A percentile compares a stretch with the other conserved stretches of the same genome.
phyloP scores from a whole-genome alignment of 2,113 vertebrate genomes.

The Thamnophis sirtalis region DNA sequence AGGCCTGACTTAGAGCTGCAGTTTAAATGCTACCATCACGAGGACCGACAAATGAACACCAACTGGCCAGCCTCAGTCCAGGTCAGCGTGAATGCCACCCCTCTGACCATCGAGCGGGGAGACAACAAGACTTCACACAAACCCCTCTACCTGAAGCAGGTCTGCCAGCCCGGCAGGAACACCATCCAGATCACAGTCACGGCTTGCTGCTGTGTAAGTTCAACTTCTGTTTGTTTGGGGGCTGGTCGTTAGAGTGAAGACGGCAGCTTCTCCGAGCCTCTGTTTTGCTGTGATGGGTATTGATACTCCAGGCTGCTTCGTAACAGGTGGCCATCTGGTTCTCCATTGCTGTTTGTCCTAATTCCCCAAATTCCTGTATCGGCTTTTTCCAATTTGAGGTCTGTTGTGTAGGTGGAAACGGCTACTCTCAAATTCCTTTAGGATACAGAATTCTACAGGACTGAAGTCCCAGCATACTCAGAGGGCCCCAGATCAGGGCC shows the following conservation, averaged over 20 bases:
- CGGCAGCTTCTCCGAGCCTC: not conserved
- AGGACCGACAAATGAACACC: slow-evolving; percentile 95
- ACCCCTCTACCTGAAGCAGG: slow-evolving; percentile 90
- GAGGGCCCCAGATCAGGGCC: not conserved
- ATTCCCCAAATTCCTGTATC: not conserved
- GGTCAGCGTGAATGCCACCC: slow-evolving; percentile 92
- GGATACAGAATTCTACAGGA: not conserved
- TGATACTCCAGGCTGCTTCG: not conserved
- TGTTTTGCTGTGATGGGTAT: not conserved
- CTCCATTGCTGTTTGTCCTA: not conserved
- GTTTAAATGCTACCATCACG: slow-evolving; percentile 96
- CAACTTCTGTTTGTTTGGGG: accelerated
- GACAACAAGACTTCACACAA: slow-evolving; percentile 98
- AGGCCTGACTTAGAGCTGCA: slow-evolving; percentile 95
- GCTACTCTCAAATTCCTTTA: not conserved
- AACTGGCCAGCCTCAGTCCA: slow-evolving; percentile 96
- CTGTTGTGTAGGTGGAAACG: not conserved
- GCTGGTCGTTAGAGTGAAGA: not conserved
- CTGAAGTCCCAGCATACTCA: not conserved
- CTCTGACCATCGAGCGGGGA: slow-evolving; percentile 86
- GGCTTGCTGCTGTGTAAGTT: slow-evolving; percentile 91
- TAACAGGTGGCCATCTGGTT: not conserved
- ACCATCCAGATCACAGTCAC: slow-evolving; percentile 97
- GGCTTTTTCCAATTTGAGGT: not conserved
- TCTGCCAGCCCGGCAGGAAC: slow-evolving; percentile 93